Conservation (phyloP, 2,888 invertebrate genomes). For the Synanthedon formicaeformis region DNA sequence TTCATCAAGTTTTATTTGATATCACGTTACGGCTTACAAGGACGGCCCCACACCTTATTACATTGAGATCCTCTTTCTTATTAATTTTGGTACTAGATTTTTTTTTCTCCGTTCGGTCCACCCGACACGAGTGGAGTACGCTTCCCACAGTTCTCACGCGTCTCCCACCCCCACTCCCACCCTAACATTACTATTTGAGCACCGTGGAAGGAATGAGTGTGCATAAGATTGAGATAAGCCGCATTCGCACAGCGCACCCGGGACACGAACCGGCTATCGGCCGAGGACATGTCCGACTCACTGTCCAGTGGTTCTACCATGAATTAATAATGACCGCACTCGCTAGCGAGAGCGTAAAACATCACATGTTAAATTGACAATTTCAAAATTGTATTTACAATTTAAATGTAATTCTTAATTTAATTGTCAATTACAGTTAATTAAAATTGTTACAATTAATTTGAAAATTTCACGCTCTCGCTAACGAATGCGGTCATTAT, state of each 20-base stretch:
- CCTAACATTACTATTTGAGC: slow-evolving; percentile 65
- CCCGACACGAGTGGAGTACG: slow-evolving; percentile 6
- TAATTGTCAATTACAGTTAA: no score
- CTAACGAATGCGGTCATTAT: no score
- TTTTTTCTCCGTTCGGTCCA: slow-evolving; percentile 38
- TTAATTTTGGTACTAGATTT: slow-evolving; percentile 36
- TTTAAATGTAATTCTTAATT: no score
- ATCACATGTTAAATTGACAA: no score
- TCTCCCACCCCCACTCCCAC: slow-evolving; percentile 19
- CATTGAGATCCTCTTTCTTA: slow-evolving; percentile 57
- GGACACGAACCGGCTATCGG: slow-evolving; percentile 3
- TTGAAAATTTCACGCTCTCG: no score
- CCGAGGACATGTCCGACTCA: no score
- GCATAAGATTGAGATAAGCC: slow-evolving; percentile 47
- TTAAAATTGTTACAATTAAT: no score
- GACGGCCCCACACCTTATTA: slow-evolving; percentile 66
- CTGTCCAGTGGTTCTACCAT: no score
- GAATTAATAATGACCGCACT: no score
- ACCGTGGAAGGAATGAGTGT: slow-evolving; percentile 78
- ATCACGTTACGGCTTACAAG: slow-evolving; percentile 38
- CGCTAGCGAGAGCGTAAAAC: no score
- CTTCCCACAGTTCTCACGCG: not conserved
- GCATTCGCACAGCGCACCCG: slow-evolving; percentile 12
- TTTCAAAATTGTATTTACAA: no score
- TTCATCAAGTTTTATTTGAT: slow-evolving; percentile 4